These are phyloP conservation scores for Callopanchax toddi DNA, from an alignment of 2,113 vertebrate species.

Conservation along the genomic window DNA sequence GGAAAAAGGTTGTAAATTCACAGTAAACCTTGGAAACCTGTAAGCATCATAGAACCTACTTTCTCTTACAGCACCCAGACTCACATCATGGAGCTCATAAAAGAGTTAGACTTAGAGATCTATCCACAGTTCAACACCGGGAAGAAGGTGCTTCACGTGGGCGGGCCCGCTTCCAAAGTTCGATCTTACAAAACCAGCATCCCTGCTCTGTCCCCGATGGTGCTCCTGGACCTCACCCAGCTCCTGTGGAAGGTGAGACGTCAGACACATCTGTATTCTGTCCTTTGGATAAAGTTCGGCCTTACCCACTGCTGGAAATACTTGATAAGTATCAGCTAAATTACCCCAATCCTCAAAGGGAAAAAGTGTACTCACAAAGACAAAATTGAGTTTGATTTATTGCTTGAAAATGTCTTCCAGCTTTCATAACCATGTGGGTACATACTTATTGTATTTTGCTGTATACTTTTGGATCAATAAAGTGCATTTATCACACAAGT, in stretches of 20 bases:
- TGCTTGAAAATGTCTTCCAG: too few species aligned
- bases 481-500: constrained; percentile 9
- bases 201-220: constrained; percentile 62
- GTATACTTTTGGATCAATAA: constrained; percentile 4
- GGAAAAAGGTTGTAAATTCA: background rate
- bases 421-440: background rate
- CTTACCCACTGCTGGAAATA: background rate
- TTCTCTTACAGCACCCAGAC: constrained; percentile 72
- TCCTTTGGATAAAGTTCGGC: background rate
- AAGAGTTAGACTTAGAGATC: constrained; percentile 73
- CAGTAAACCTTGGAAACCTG: background rate
- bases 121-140: constrained; percentile 73
- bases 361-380: constrained; percentile 5
- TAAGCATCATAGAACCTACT: background rate
- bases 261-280: background rate
- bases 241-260: constrained; percentile 73
- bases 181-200: constrained; percentile 66
- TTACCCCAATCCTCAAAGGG: background rate
- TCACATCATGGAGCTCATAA: constrained; percentile 74
- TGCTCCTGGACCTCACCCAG: constrained; percentile 71
- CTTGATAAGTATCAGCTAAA: background rate
- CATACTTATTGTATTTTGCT: background rate
- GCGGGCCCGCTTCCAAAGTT: constrained; percentile 66
- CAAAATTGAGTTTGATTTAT: background rate
- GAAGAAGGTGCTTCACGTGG: constrained; percentile 76